phyloP scores from a whole-genome alignment of 2,113 vertebrate species.

The Leptosomus discolor region DNA sequence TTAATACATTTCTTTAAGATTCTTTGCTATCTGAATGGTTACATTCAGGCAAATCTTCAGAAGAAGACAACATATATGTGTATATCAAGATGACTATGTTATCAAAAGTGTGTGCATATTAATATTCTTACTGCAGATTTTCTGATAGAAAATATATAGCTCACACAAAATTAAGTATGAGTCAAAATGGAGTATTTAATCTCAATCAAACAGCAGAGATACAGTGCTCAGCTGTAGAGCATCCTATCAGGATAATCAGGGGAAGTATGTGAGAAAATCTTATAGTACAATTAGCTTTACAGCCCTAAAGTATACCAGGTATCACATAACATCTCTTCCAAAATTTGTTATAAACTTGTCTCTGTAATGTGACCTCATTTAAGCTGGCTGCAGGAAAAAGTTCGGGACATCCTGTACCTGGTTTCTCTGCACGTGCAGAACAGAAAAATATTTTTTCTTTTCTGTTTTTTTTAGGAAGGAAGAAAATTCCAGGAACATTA shows the following conservation, averaged over 20 bases:
- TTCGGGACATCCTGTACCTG: slow-evolving; percentile 11
- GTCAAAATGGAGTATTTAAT: slow-evolving; percentile 45
- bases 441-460: not conserved
- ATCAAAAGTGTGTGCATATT: slow-evolving; percentile 11
- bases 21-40: not conserved
- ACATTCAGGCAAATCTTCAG: not conserved
- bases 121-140: slow-evolving; percentile 45
- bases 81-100: slow-evolving; percentile 9
- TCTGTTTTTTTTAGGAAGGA: not conserved
- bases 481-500: not conserved
- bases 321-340: not conserved
- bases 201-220: slow-evolving; percentile 20
- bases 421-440: not conserved
- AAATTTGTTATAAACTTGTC: slow-evolving; percentile 18
- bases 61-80: not conserved
- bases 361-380: slow-evolving; percentile 3
- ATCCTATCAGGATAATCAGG: not conserved
- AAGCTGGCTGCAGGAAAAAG: not conserved
- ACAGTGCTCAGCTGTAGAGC: not conserved
- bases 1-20: not conserved
- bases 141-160: slow-evolving; percentile 7
- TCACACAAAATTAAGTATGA: slow-evolving; percentile 45
- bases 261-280: not conserved
- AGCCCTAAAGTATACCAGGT: not conserved
- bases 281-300: not conserved